Percentiles rank a stretch among this genome's conserved stretches.
Conservation (phyloP, 2,888 invertebrate genomes). For the Caenorhabditis parvicauda region DNA sequence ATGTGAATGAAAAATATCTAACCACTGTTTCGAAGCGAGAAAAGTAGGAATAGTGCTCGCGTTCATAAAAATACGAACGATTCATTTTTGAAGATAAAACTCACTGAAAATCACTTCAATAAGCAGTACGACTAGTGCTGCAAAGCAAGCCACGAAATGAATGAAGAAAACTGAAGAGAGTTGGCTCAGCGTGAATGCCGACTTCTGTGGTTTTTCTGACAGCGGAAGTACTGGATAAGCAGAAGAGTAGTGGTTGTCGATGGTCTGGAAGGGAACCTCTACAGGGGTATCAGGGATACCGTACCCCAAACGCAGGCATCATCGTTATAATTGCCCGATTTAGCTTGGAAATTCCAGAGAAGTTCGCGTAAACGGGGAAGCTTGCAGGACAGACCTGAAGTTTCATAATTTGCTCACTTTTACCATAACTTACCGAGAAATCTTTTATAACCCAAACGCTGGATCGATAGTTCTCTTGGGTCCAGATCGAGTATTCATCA, state of each 20-base stretch:
- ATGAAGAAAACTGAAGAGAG: slow-evolving; percentile 22
- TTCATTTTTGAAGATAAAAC: no score
- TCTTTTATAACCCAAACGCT: slow-evolving; percentile 21
- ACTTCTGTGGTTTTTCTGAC: slow-evolving; percentile 15
- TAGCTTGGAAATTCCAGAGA: slow-evolving; percentile 10
- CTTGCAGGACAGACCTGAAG: slow-evolving; percentile 24
- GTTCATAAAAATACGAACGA: no score
- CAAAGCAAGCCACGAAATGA: slow-evolving; percentile 16
- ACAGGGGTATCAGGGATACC: no score
- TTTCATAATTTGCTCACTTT: neutral
- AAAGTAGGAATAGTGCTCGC: no score
- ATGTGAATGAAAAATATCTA: no score
- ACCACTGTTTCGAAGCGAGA: no score
- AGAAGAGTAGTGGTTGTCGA: slow-evolving; percentile 29
- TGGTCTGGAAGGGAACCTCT: slow-evolving; percentile 9
- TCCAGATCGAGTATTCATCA: slow-evolving; percentile 21
- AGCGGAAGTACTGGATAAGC: slow-evolving; percentile 20
- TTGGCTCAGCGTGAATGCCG: slow-evolving; percentile 22
- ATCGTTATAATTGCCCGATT: slow-evolving; percentile 23
- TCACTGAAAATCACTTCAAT: slow-evolving; percentile 15
- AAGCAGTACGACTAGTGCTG: slow-evolving; percentile 11
- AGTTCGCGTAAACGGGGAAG: slow-evolving; percentile 16
- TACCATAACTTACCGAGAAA: slow-evolving; percentile 9
- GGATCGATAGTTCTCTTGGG: slow-evolving; percentile 23
- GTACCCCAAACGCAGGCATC: slow-evolving; percentile 23